These are phyloP conservation scores for Caenorhabditis virilis DNA, from an alignment of 2,888 invertebrate species.

Conservation along the genomic window DNA sequence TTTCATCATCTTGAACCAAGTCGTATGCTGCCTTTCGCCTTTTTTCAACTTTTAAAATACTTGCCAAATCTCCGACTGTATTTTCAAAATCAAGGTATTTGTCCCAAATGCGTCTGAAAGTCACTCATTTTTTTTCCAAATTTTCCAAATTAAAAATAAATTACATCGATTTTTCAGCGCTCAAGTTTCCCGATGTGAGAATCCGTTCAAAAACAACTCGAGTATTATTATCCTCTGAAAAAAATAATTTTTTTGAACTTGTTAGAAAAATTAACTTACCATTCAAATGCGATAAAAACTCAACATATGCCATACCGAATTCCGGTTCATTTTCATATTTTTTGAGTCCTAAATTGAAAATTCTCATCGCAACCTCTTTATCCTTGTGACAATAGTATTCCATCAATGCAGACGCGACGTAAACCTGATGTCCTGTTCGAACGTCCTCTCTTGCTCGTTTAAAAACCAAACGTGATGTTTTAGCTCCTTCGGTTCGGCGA, in stretches of 20 bases:
- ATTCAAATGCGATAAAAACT: conserved; percentile 94
- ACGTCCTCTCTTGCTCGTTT: conserved; percentile 89
- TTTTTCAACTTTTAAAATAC: conserved; percentile 85
- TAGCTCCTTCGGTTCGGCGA: conserved; percentile 93
- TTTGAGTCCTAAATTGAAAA: conserved; percentile 95
- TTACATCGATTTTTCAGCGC: conserved; percentile 77
- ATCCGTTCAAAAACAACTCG: conserved; percentile 97
- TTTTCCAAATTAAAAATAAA: conserved; percentile 4
- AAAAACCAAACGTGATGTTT: conserved; percentile 90
- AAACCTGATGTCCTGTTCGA: conserved; percentile 85
- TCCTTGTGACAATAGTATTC: conserved; percentile 99
- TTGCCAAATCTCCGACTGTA: conserved; percentile 93
- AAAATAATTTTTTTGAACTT: background rate
- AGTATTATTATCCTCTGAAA: conserved; percentile 96
- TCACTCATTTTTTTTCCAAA: background rate
- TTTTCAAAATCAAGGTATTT: conserved; percentile 96
- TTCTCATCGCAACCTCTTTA: conserved; percentile 91
- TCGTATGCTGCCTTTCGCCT: conserved; percentile 31
- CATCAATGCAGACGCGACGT: conserved; percentile 95
- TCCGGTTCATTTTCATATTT: conserved; percentile 93
- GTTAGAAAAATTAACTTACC: conserved; percentile 72
- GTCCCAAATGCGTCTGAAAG: conserved; percentile 90
- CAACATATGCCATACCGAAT: conserved; percentile 92
- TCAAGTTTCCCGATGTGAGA: conserved; percentile 86
- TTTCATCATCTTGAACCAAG: conserved; percentile 65